phyloP scores from a whole-genome alignment of 1,140 invertebrate genomes.

The Bombus sibiricus region DNA sequence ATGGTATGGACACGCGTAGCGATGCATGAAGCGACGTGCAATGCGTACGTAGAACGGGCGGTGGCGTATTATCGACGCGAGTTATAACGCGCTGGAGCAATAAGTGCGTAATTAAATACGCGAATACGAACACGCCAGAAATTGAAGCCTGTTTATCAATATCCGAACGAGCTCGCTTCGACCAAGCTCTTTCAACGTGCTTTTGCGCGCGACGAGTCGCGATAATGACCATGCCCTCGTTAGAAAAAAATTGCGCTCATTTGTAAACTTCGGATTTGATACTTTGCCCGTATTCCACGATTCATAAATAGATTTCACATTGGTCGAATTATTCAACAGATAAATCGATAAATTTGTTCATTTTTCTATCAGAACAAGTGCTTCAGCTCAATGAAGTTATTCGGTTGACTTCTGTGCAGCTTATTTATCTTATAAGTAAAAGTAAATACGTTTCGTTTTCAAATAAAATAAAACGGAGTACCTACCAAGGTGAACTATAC shows the following conservation, averaged over 20 bases:
- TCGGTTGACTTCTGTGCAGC: neutral
- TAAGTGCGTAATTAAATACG: slow-evolving; percentile 51
- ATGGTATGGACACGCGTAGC: neutral
- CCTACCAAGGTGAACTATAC: no score
- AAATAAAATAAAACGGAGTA: no score
- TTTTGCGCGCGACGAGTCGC: neutral
- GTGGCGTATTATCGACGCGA: slow-evolving; percentile 30
- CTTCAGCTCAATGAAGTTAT: neutral
- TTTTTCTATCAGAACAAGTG: neutral
- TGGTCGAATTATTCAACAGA: neutral
- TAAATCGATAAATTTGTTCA: neutral
- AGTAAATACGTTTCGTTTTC: no score
- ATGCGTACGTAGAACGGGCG: slow-evolving; percentile 33
- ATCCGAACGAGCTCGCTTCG: neutral
- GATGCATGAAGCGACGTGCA: slow-evolving; percentile 19
- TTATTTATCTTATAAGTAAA: no score
- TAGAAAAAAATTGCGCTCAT: neutral
- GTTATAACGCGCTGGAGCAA: slow-evolving; percentile 31
- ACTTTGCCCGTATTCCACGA: no score
- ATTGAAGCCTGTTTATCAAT: slow-evolving; percentile 44
- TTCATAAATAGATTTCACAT: no score
- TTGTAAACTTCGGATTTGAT: neutral
- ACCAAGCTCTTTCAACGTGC: no score
- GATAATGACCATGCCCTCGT: neutral
- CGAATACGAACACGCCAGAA: slow-evolving; percentile 37